A percentile compares a stretch with the other conserved stretches of the same genome.
Evolutionary conservation across 1,140 invertebrate genomes (phyloP).

Genomic region (Oryctes rhinoceros): DNA sequence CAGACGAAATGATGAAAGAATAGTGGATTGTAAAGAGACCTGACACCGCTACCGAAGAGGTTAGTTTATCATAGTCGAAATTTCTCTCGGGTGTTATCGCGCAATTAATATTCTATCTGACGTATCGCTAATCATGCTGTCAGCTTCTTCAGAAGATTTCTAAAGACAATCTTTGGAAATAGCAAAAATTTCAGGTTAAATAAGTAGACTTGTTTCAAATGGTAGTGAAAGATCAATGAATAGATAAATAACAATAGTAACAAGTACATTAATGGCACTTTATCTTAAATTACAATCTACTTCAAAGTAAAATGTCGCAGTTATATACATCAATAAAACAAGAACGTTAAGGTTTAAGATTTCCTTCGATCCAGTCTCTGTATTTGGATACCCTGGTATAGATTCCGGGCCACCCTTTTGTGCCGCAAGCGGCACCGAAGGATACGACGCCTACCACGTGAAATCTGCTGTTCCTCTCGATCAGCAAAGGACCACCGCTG

Average conservation of each 20-base stretch:
- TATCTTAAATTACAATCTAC: constrained; percentile 6
- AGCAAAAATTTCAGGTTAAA: too few species aligned
- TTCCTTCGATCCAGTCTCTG: constrained; percentile 65
- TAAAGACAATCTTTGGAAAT: too few species aligned
- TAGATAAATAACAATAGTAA: background rate
- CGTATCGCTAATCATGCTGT: too few species aligned
- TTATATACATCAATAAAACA: background rate
- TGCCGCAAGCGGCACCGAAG: constrained; percentile 68
- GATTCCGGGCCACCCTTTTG: constrained; percentile 65
- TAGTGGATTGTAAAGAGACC: too few species aligned
- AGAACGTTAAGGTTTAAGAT: constrained; percentile 46
- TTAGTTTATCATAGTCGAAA: too few species aligned
- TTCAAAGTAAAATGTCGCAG: too few species aligned
- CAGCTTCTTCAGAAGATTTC: too few species aligned
- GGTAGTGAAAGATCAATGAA: background rate
- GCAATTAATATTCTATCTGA: too few species aligned
- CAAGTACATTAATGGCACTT: background rate
- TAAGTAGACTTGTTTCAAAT: too few species aligned
- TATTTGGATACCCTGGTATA: constrained; percentile 67
- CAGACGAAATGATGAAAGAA: too few species aligned
- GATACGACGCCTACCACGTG: constrained; percentile 66
- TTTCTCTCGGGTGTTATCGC: too few species aligned
- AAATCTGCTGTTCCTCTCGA: constrained; percentile 52
- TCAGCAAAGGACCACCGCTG: constrained; percentile 42
- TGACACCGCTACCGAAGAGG: too few species aligned